Percentiles rank a stretch among this genome's conserved stretches.
Evolutionary conservation across 2,113 vertebrate genomes (phyloP).

Genomic region (Leucopsar rothschildi): DNA sequence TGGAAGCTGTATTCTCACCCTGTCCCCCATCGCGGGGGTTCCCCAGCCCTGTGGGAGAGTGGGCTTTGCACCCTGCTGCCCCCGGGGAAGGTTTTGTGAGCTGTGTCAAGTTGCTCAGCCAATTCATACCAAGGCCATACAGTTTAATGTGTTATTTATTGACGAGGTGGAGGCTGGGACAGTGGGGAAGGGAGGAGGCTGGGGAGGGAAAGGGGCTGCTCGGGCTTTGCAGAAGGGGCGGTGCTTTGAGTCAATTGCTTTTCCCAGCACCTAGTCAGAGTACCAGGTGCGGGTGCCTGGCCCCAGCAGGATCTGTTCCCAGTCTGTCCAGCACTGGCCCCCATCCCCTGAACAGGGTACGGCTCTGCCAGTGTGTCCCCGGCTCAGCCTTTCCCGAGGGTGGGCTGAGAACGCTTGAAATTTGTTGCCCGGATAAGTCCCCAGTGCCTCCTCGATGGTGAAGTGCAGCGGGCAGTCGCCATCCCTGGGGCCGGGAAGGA

Average conservation of each 20-base stretch:
- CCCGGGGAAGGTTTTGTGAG: neutral
- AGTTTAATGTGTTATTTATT: slow-evolving; percentile 43
- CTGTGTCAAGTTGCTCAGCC: neutral
- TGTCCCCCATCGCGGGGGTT: rapidly evolving
- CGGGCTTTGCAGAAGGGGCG: rapidly evolving
- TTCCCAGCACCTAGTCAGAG: rapidly evolving
- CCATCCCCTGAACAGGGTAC: rapidly evolving
- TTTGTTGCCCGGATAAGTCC: rapidly evolving
- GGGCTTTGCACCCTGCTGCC: neutral
- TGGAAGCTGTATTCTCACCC: neutral
- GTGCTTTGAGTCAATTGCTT: neutral
- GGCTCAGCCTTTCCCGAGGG: neutral
- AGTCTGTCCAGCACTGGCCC: neutral
- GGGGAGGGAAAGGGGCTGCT: neutral
- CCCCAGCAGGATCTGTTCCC: neutral
- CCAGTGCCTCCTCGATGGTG: rapidly evolving
- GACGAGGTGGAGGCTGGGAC: neutral
- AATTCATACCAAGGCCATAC: neutral
- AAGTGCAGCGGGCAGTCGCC: neutral
- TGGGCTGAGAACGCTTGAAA: neutral
- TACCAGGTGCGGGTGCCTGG: too few species aligned
- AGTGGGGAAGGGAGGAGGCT: neutral
- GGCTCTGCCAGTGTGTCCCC: rapidly evolving
- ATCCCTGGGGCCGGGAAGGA: neutral
- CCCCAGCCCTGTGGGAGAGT: neutral